These are phyloP conservation scores for Campylomormyrus tamandua DNA, from an alignment of 2,113 vertebrate species.

Conservation along the genomic window DNA sequence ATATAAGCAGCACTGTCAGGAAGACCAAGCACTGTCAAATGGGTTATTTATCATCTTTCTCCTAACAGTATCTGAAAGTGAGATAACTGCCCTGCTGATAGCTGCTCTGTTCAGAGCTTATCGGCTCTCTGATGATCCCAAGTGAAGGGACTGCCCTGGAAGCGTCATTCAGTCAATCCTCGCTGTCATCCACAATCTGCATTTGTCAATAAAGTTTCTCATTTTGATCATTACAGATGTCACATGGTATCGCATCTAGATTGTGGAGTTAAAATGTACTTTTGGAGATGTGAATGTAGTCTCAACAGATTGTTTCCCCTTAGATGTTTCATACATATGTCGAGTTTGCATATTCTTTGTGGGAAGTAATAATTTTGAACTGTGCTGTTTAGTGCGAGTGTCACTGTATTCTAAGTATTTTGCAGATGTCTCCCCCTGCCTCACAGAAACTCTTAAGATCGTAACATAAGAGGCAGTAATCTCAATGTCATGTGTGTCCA, in stretches of 20 bases:
- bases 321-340: not conserved
- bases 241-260: not conserved
- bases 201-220: not conserved
- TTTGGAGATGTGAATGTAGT: not conserved
- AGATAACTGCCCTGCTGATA: not conserved
- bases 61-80: not conserved
- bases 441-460: not conserved
- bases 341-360: not conserved
- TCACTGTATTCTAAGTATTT: not conserved
- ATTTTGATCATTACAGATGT: not conserved
- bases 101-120: not conserved
- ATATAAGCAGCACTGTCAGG: not conserved
- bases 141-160: not conserved
- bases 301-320: not conserved
- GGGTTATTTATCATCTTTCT: not conserved
- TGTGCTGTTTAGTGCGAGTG: not conserved
- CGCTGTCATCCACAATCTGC: not conserved
- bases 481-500: not conserved
- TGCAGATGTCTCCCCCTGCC: not conserved
- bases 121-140: not conserved
- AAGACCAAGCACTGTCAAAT: not conserved
- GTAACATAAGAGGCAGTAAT: not conserved
- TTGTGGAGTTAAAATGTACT: not conserved
- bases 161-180: not conserved
- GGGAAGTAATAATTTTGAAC: not conserved